phyloP scores from a whole-genome alignment of 1,140 invertebrate genomes.

The Zophobas atratus region DNA sequence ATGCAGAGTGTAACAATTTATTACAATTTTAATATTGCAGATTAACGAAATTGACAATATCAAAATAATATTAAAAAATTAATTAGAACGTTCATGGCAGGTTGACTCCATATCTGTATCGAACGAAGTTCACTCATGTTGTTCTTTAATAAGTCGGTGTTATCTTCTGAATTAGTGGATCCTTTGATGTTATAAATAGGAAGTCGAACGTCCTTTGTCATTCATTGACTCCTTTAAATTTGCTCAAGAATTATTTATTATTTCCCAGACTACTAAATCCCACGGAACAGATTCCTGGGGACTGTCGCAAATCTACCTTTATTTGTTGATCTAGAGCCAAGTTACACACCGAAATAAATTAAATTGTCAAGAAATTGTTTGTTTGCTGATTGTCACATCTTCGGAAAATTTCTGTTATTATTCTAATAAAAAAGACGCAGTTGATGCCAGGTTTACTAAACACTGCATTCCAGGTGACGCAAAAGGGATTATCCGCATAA shows the following conservation, averaged over 20 bases:
- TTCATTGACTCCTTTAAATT: not conserved
- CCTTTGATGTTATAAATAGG: slow-evolving; percentile 11
- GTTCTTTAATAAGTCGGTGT: not conserved
- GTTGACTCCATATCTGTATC: not conserved
- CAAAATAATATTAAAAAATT: too few relatives aligned
- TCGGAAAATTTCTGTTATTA: not conserved
- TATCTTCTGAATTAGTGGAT: not conserved
- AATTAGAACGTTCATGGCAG: not conserved
- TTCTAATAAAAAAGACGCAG: slow-evolving; percentile 11
- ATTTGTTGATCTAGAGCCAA: not conserved
- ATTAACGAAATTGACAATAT: too few relatives aligned
- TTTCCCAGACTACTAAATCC: too few relatives aligned
- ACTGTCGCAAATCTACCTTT: not conserved
- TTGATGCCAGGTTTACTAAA: not conserved
- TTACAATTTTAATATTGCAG: too few relatives aligned
- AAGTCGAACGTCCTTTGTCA: not conserved
- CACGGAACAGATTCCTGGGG: too few relatives aligned
- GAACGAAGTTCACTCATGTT: not conserved
- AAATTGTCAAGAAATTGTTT: not conserved
- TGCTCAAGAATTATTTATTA: too few relatives aligned
- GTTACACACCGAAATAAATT: not conserved
- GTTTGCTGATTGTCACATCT: not conserved
- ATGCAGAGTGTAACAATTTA: too few relatives aligned
- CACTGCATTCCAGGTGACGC: not conserved
- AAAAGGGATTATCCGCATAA: slow-evolving; percentile 9